Evolutionary conservation across 2,888 invertebrate genomes (phyloP).

Genomic region (Creontiades dilutus): DNA sequence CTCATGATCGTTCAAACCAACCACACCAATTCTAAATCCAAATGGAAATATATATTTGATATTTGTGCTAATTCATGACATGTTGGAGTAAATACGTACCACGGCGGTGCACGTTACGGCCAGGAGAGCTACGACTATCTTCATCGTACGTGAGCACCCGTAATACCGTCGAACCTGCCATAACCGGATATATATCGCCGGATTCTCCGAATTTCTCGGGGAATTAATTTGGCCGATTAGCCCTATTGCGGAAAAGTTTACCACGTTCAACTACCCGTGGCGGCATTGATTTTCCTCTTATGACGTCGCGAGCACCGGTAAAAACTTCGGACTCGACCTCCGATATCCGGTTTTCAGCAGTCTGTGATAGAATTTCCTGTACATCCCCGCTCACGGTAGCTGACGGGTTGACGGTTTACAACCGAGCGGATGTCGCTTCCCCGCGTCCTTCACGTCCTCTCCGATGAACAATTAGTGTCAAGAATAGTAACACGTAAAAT

Average conservation of each 20-base stretch:
- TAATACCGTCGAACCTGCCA: background rate
- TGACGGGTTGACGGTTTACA: conserved; percentile 12
- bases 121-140: conserved; percentile 4
- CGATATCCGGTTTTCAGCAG: conserved; percentile 16
- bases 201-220: background rate
- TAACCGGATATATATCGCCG: conserved; percentile 8
- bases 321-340: background rate
- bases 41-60: background rate
- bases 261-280: conserved; percentile 1
- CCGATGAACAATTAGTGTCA: background rate
- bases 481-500: background rate
- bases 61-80: background rate
- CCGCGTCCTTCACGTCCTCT: conserved; percentile 1
- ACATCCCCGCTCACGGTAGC: background rate
- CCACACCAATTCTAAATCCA: background rate
- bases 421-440: background rate
- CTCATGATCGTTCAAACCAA: too few relatives aligned
- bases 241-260: background rate
- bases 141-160: background rate
- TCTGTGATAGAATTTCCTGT: background rate
- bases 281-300: background rate
- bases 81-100: background rate
- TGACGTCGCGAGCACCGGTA: background rate
- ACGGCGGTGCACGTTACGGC: background rate
- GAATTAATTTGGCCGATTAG: conserved; percentile 5